A percentile compares a stretch with the other conserved stretches of the same genome.
Evolutionary conservation across 2,797 vertebrate species (phyloP).

Genomic region (Bufotes viridis): DNA sequence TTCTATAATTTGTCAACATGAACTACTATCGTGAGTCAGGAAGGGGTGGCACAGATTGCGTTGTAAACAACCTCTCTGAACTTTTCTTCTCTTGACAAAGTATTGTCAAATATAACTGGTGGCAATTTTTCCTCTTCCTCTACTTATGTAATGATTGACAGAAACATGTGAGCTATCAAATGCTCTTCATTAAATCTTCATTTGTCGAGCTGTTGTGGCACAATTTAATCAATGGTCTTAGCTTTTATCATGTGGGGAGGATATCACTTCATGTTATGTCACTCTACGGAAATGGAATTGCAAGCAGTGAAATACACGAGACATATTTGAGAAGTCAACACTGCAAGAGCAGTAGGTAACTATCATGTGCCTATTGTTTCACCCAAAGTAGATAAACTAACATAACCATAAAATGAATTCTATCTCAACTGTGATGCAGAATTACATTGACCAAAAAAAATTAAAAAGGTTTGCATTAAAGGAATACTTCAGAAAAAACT

Average conservation of each 20-base stretch:
- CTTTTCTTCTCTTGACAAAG: not conserved
- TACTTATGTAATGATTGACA: slow-evolving; percentile 30
- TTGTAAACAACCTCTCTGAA: not conserved
- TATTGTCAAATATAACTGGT: not conserved
- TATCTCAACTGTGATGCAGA: not conserved
- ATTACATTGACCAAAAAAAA: not conserved
- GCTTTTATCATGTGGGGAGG: not conserved
- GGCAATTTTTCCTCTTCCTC: slow-evolving; percentile 17
- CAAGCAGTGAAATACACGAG: slow-evolving; percentile 19
- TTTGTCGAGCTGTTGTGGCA: slow-evolving; percentile 27
- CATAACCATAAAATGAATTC: not conserved
- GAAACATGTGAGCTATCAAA: slow-evolving; percentile 38
- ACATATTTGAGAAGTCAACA: not conserved
- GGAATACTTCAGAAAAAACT: not conserved
- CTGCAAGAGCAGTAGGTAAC: not conserved
- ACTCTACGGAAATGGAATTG: slow-evolving; percentile 20
- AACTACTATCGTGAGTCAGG: slow-evolving; percentile 18
- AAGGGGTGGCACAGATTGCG: not conserved
- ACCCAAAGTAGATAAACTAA: not conserved
- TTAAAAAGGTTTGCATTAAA: not conserved
- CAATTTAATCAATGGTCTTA: slow-evolving; percentile 32
- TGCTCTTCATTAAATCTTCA: slow-evolving; percentile 44
- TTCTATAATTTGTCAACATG: slow-evolving; percentile 19
- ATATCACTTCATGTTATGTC: slow-evolving; percentile 43
- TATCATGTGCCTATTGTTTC: not conserved